Conservation (phyloP, 2,797 vertebrate species). For the Myripristis murdjan region DNA sequence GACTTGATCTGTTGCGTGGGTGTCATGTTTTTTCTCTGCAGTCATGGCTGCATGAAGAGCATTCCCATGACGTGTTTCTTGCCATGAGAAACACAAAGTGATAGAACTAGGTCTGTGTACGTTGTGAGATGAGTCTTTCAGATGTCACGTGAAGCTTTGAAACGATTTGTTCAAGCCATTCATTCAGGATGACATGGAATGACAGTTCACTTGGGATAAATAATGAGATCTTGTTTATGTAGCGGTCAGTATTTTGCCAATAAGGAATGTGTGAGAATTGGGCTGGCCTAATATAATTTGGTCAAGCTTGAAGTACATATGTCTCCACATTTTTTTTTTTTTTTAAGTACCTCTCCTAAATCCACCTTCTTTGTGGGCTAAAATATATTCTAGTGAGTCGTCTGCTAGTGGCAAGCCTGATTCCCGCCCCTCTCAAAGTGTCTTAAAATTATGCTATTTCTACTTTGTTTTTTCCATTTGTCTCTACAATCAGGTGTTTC, state of each 20-base stretch:
- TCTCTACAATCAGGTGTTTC: slow-evolving; percentile 16
- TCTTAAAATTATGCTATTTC: slow-evolving; percentile 31
- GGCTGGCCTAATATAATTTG: slow-evolving; percentile 6
- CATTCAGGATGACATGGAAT: slow-evolving; percentile 10
- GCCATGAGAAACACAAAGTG: slow-evolving; percentile 7
- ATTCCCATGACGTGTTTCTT: slow-evolving; percentile 35
- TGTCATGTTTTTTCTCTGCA: slow-evolving; percentile 35
- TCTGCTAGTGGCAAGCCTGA: slow-evolving; percentile 2
- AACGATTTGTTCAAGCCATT: slow-evolving; percentile 9
- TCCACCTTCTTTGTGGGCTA: slow-evolving; percentile 11
- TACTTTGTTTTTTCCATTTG: neutral
- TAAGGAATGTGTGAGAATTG: slow-evolving; percentile 29
- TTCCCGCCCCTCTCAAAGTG: slow-evolving; percentile 16
- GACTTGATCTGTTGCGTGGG: slow-evolving; percentile 43
- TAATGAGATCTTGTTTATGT: neutral
- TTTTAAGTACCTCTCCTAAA: slow-evolving; percentile 20
- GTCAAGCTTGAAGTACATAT: neutral
- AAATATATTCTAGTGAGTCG: slow-evolving; percentile 38
- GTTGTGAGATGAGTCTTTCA: neutral
- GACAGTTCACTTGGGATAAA: slow-evolving; percentile 9
- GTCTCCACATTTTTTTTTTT: slow-evolving; percentile 4
- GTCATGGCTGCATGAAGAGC: slow-evolving; percentile 27
- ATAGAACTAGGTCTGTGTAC: neutral
- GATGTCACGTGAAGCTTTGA: neutral
- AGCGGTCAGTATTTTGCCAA: slow-evolving; percentile 36